Evolutionary conservation across 2,888 invertebrate genomes (phyloP), one percentile per base, ranked within the genome.

Genomic region (Herminia tarsipennalis): DNA sequence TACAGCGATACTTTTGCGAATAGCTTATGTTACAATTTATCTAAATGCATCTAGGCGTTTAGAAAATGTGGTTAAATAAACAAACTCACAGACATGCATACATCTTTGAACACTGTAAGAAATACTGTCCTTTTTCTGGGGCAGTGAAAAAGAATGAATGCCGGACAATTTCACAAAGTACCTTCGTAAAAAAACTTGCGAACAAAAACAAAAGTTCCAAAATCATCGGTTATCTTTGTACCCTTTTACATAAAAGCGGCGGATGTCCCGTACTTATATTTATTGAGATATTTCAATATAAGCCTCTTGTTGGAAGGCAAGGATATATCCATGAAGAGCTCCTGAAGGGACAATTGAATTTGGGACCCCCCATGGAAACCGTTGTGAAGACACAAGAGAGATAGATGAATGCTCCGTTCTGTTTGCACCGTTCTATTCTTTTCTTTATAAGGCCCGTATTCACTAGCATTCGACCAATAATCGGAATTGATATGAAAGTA

Each of bases 321-420:
- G 65, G 65, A 62, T 62, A 65, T 47, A 38, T 54, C 42, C 48
- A 58, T 68, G 48, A 54, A 66, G 53, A 21, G 38, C 44, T 43
- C 46, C 41, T 58, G 47, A 48, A 64, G 53, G 65, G 52, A 68
- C 72, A 72, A 73, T 74, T 69, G 73, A 73, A 70, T 73, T 72
- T 61, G 39, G 53, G 47, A 54, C 55, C 54, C 55, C 54, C 51
- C 48, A 60, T 51, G 45, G 45, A 53, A 46, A 40, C 38, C 43
- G 54, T 22, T 45, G 43, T 40, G 41, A 50, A 60, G 59, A 59
- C 56, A 57, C 56, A 64, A 65, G 56, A 41, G 57, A 58, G 62
- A 59, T 45, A 51, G 44, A 57, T 58, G 54, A 63, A 58, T 52
- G 52, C 59, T 52, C 27, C 24, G 52, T 52, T 66, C 63, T 60